Evolutionary conservation across 2,797 vertebrate species (phyloP), one percentile per base, ranked within the genome.

Genomic region (Notoglanidium macrostoma): DNA sequence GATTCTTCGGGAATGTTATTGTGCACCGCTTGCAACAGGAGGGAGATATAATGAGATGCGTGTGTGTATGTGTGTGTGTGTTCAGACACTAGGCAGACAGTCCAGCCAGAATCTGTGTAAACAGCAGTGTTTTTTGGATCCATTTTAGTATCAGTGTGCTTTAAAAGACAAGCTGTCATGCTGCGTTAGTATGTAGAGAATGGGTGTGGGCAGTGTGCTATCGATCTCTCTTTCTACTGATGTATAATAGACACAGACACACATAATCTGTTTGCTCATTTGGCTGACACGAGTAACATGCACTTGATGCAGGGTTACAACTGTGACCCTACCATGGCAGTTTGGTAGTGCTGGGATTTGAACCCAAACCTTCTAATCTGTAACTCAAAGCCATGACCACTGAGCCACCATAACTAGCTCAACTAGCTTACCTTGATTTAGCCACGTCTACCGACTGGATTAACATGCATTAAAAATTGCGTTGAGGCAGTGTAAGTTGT

Each of bases 81-180:
- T 54, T 57, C 51, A 78, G 63, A 57, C 11, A 51, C 32, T 59
- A 79, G 32, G 82, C 81, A 82, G 85, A 61, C 80, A 46, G n/a
- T 17, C 35, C 35, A 35, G 59, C 26, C 73, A 17, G 21, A 21
- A 46, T 67, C 46, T 83, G 70, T 84, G n/a, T 78, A 61, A 78
- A 67, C 49, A 76, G 44, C 63, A 46, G 81, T 65, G 67, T 44
- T 68, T 35, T 40, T 78, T 55, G 46, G 72, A 84, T 77, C 67
- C 32, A 59, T 63, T 85, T 40, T 55, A 44, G 19, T 54, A 51
- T 44, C n/a, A 84, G 3, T 79, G 76, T 85, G 32, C 70, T 79
- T 73, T 80, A 74, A 57, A 65, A 89, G 80, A 70, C 85, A 86
- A 29, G 40, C 81, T 61, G 44, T 40, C 59, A 23, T 84, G 54